Evolutionary conservation across 2,888 invertebrate species (phyloP), one percentile per base, ranked within the genome.

Genomic region (Perdita meconis): DNA sequence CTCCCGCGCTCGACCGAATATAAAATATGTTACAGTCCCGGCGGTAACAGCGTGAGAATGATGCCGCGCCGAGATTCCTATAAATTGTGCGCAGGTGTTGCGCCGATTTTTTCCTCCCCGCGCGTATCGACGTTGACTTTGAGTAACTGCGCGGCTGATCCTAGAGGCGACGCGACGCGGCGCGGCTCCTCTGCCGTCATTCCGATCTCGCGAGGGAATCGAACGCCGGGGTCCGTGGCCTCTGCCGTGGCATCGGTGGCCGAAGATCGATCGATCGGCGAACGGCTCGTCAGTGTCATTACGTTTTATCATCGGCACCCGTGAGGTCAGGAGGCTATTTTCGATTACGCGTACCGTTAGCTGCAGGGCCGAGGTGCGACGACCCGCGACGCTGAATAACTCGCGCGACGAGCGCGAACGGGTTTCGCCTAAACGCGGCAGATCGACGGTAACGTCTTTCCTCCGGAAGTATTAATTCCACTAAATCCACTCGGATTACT

Each of bases 301-400:
- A 68, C 78, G 78, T 68, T 73, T 79, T 73, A 78, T 79, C 79
- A 42, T 73, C 22, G 66, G 73, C 64, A 61, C 47, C 47, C 67
- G 40, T 72, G 65, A 73, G 74, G 74, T 80, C 78, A 69, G 40
- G 42, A 50, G 57, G 74, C 61, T 74, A 80, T 80, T 80, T 78
- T 78, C 80, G 78, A 80, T 78, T 74, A 70, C 56, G 53, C 55
- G 68, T 73, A 65, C 78, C 74, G 78, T 74, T 74, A 78, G 56
- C 53, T 4, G 26, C 50, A 61, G 34, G 69, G 10, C 16, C 67
- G 36, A 51, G n/a, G 66, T 47, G 24, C 65, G 75, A 42, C 64
- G 68, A 75, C 30, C 53, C 57, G 59, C 4, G 57, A 66, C 56
- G 51, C 69, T 47, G 42, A 76, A 57, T 44, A 38, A 63, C 66